Conservation (phyloP, 1,140 invertebrate genomes). For the Drosophila azteca region DNA sequence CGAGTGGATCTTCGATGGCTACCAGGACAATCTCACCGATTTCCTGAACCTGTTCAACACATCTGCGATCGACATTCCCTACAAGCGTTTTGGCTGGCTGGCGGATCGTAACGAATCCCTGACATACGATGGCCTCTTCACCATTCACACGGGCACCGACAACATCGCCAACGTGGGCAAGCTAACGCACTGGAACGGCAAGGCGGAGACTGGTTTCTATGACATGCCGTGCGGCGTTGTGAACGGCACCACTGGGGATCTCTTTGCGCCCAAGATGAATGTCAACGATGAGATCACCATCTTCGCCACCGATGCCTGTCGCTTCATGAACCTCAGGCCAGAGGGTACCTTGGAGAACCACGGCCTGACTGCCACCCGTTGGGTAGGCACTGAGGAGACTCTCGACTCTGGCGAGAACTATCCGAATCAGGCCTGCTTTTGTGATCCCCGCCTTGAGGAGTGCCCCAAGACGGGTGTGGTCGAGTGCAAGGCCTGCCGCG, state of each 20-base stretch:
- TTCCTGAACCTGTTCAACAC: constrained; percentile 86
- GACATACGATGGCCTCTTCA: constrained; percentile 89
- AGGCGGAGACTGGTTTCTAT: constrained; percentile 85
- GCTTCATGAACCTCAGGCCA: constrained; percentile 84
- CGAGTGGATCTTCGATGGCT: constrained; percentile 90
- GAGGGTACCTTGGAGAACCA: constrained; percentile 57
- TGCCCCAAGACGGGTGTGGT: constrained; percentile 85
- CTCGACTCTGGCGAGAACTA: constrained; percentile 89
- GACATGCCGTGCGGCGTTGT: constrained; percentile 86
- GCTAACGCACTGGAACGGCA: constrained; percentile 88
- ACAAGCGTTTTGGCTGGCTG: constrained; percentile 91
- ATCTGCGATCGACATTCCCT: constrained; percentile 86
- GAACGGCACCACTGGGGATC: constrained; percentile 89
- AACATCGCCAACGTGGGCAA: constrained; percentile 87
- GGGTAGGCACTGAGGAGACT: constrained; percentile 85
- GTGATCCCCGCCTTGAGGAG: constrained; percentile 79
- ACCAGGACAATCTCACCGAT: constrained; percentile 87
- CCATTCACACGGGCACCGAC: constrained; percentile 88
- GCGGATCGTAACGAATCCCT: constrained; percentile 89
- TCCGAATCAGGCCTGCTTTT: constrained; percentile 86
- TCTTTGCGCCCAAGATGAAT: constrained; percentile 88
- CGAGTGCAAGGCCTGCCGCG: constrained; percentile 89
- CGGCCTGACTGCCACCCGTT: constrained; percentile 86
- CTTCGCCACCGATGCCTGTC: constrained; percentile 90
- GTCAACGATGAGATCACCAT: constrained; percentile 85